These are phyloP conservation scores for Rhinatrema bivittatum DNA, from an alignment of 2,797 vertebrate species.

Conservation along the genomic window DNA sequence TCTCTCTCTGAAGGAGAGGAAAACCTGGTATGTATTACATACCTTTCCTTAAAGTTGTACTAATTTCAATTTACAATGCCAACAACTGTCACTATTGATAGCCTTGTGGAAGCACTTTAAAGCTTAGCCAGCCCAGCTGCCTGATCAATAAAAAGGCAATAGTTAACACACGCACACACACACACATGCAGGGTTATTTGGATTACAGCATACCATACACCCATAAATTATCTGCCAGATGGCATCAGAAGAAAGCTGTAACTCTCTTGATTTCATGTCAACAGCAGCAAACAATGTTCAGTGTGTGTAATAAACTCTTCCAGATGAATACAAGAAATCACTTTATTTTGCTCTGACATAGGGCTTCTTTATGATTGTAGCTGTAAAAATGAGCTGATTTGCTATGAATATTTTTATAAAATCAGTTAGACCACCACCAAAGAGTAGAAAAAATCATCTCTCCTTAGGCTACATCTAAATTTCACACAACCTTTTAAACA, in stretches of 20 bases:
- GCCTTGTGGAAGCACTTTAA: slow-evolving; percentile 39
- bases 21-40: slow-evolving; percentile 3
- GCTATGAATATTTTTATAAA: slow-evolving; percentile 42
- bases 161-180: slow-evolving; percentile 59
- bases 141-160: slow-evolving; percentile 42
- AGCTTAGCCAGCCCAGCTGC: slow-evolving; percentile 53
- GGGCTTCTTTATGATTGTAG: slow-evolving; percentile 34
- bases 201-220: slow-evolving; percentile 66
- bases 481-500: slow-evolving; percentile 26
- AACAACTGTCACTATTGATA: slow-evolving; percentile 38
- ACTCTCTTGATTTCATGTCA: slow-evolving; percentile 62
- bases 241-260: slow-evolving; percentile 55
- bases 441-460: slow-evolving; percentile 34
- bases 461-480: slow-evolving; percentile 39
- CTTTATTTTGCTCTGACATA: slow-evolving; percentile 46
- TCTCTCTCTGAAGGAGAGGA: no score
- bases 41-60: slow-evolving; percentile 8
- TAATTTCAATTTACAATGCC: slow-evolving; percentile 36
- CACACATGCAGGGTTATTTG: slow-evolving; percentile 62
- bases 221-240: slow-evolving; percentile 66
- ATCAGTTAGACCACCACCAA: slow-evolving; percentile 43
- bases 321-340: slow-evolving; percentile 75
- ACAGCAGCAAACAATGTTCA: slow-evolving; percentile 63
- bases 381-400: slow-evolving; percentile 41
- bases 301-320: slow-evolving; percentile 74